These are phyloP conservation scores for Drosophila cardini DNA, from an alignment of 1,140 invertebrate species.

Conservation along the genomic window DNA sequence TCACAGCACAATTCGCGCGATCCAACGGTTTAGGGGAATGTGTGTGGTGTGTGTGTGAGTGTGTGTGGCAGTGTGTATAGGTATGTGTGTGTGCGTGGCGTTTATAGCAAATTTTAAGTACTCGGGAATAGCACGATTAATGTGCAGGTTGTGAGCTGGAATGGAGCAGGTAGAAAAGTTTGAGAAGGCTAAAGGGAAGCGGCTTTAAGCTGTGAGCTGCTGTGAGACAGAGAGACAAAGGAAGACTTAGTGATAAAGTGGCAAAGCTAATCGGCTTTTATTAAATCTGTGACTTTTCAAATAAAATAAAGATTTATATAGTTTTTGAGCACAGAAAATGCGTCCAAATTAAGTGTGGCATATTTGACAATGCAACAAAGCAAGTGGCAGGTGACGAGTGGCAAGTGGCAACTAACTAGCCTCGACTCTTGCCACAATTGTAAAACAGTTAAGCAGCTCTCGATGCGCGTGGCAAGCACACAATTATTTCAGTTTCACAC, in stretches of 20 bases:
- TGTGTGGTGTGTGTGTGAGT: not conserved
- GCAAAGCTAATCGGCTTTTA: not conserved
- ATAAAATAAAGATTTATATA: not conserved
- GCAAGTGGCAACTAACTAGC: not conserved
- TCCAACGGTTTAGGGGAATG: not conserved
- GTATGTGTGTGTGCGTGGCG: not conserved
- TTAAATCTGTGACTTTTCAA: not conserved
- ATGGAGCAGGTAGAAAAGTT: not conserved
- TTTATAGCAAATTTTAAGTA: constrained; percentile 5
- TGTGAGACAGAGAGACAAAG: not conserved
- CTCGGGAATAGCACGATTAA: constrained; percentile 1
- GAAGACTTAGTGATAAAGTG: not conserved
- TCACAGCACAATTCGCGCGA: constrained; percentile 30
- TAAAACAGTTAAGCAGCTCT: constrained; percentile 16
- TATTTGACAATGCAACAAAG: constrained; percentile 2
- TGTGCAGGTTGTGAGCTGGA: not conserved
- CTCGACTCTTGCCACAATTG: not conserved
- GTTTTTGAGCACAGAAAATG: not conserved
- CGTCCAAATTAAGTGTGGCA: not conserved
- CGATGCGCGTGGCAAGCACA: constrained; percentile 31
- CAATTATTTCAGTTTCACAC: constrained; percentile 46
- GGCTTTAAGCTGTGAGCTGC: not conserved
- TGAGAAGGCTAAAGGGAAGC: not conserved
- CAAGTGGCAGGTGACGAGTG: constrained; percentile 3
- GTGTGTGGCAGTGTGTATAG: not conserved